phyloP scores from a whole-genome alignment of 2,888 invertebrate species.

The Eupeodes latifasciatus region DNA sequence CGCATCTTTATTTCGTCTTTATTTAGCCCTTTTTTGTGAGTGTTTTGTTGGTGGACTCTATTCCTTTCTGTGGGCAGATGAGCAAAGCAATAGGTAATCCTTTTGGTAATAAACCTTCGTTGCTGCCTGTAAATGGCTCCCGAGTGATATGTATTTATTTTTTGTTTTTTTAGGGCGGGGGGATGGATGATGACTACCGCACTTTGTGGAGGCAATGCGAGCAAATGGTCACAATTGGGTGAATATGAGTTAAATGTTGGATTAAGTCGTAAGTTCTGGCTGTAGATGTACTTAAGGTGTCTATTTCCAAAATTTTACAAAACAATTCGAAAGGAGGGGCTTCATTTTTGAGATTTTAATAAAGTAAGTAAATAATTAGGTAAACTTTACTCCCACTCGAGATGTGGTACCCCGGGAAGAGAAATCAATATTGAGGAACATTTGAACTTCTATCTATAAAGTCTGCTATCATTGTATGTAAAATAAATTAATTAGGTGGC shows the following conservation, averaged over 20 bases:
- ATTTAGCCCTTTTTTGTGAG: conserved; percentile 52
- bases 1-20: conserved; percentile 76
- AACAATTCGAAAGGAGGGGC: too few relatives aligned
- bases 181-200: conserved; percentile 42
- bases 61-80: conserved; percentile 43
- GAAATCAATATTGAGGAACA: too few relatives aligned
- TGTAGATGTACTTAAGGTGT: not conserved
- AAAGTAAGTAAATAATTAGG: too few relatives aligned
- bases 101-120: conserved; percentile 75
- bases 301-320: too few relatives aligned
- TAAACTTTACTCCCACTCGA: too few relatives aligned
- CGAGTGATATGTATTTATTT: conserved; percentile 69
- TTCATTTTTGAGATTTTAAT: too few relatives aligned
- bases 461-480: too few relatives aligned
- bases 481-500: too few relatives aligned
- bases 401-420: too few relatives aligned
- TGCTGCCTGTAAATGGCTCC: conserved; percentile 70
- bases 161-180: conserved; percentile 13
- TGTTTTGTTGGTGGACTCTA: conserved; percentile 40
- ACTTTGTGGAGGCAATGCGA: conserved; percentile 60
- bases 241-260: conserved; percentile 13
- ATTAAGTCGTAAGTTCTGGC: not conserved
- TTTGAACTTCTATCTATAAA: too few relatives aligned
- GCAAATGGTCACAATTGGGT: conserved; percentile 50
- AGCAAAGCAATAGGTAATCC: conserved; percentile 59